Evolutionary conservation across 2,113 vertebrate species (phyloP), one percentile per base, ranked within the genome.

Genomic region (Oryzias woworae): DNA sequence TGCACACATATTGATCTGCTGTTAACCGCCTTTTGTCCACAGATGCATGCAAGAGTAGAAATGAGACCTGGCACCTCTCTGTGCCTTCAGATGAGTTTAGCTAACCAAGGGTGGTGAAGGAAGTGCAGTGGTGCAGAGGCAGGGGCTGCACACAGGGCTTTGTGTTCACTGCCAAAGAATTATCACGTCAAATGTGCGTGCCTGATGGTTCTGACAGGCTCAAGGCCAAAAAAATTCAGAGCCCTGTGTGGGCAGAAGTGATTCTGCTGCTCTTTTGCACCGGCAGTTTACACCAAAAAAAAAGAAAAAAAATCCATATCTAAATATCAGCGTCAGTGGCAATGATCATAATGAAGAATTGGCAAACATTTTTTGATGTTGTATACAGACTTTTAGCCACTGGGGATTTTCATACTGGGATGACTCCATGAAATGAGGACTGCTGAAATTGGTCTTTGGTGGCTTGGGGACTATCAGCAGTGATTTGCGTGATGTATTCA

Each of bases 141-240:
- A 23, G 53, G 64, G 71, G 66, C 66, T 77, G 61, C 55, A 63
- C 48, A 73, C 53, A 23, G 69, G 65, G 66, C 81, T 80, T 68
- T 80, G 47, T 71, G 76, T 66, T 83, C 76, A 66, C 74, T 75
- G 84, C 71, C 68, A 74, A 77, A 69, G 80, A 89, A 89, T 88
- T 77, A 87, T 85, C 86, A 68, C 78, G 83, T 87, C 88, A 85
- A 83, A 79, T 71, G 55, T n/a, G 47, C 44, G 14, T 47, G 56
- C 71, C 71, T 71, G 69, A 74, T 76, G 80, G 52, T 67, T 80
- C 65, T 81, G 86, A 88, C 86, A 85, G 57, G 62, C 68, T 54
- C 50, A 36, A 70, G 68, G 62, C 65, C 53, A 46, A 69, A 72
- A 28, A 81, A 74, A 71, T 77, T 73, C 62, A 73, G 36, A 66